These are phyloP conservation scores for Gracilinanus agilis DNA, from an alignment of 2,113 vertebrate species.

Conservation along the genomic window DNA sequence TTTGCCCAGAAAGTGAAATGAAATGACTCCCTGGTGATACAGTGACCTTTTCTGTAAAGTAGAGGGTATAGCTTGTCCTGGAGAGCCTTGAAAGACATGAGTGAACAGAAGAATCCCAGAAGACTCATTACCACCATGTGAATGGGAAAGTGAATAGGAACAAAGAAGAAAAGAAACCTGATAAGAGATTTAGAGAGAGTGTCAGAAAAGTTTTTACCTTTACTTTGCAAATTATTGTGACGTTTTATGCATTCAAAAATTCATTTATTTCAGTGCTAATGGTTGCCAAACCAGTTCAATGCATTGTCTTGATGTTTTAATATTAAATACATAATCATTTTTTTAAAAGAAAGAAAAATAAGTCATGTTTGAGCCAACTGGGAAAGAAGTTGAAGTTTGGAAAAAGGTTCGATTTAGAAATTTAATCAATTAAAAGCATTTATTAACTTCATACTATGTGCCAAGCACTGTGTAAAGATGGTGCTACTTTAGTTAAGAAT, in stretches of 20 bases:
- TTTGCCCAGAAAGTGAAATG: slow-evolving; percentile 56
- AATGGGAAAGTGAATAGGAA: too few species aligned
- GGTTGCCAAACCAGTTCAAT: not conserved
- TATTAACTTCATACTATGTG: not conserved
- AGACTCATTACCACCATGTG: too few species aligned
- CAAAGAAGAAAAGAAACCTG: too few species aligned
- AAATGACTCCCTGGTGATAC: too few species aligned
- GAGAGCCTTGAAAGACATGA: slow-evolving; percentile 46
- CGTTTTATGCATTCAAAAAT: not conserved
- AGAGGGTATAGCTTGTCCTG: slow-evolving; percentile 27
- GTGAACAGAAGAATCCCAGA: too few species aligned
- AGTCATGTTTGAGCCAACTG: not conserved
- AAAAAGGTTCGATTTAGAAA: not conserved
- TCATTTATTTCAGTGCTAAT: not conserved
- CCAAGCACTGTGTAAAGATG: not conserved
- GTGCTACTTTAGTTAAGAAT: not conserved
- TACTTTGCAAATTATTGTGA: not conserved
- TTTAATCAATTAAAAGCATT: not conserved
- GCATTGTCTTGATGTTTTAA: not conserved
- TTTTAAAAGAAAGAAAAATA: not conserved
- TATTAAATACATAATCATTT: not conserved
- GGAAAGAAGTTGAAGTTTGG: not conserved
- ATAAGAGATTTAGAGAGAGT: not conserved
- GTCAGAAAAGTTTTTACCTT: not conserved
- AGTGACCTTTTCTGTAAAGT: too few species aligned